These are phyloP conservation scores for Sylvietta virens DNA, from an alignment of 2,113 vertebrate genomes.

Conservation along the genomic window DNA sequence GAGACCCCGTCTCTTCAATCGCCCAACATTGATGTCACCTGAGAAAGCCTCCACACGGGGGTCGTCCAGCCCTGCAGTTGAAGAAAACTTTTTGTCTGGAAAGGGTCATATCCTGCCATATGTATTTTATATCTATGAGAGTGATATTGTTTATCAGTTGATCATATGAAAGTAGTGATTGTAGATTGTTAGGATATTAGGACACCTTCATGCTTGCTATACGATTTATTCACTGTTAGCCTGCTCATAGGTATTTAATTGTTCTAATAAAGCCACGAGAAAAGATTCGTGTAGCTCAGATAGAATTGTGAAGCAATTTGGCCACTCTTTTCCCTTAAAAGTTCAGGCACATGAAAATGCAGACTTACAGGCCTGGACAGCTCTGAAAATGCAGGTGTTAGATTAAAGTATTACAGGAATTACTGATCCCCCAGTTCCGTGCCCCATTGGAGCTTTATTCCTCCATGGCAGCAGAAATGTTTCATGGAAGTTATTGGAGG, in stretches of 20 bases:
- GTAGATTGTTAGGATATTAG: not conserved
- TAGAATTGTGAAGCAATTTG: not conserved
- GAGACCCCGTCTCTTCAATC: too few relatives aligned
- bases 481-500: not conserved
- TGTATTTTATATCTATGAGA: not conserved
- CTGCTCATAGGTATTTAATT: not conserved
- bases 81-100: not conserved
- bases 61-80: not conserved
- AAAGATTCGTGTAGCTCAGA: not conserved
- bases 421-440: accelerated
- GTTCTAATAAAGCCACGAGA: not conserved
- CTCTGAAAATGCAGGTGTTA: not conserved
- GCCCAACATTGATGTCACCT: too few relatives aligned
- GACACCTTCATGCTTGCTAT: not conserved
- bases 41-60: not conserved
- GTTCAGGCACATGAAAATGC: not conserved
- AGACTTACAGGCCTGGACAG: not conserved
- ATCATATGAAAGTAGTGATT: not conserved
- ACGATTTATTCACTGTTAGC: not conserved
- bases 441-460: not conserved
- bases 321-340: not conserved
- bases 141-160: not conserved
- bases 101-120: not conserved
- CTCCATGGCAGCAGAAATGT: not conserved
- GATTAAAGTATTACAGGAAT: not conserved